Evolutionary conservation across 2,113 vertebrate species (phyloP).

Genomic region (Siniperca chuatsi): DNA sequence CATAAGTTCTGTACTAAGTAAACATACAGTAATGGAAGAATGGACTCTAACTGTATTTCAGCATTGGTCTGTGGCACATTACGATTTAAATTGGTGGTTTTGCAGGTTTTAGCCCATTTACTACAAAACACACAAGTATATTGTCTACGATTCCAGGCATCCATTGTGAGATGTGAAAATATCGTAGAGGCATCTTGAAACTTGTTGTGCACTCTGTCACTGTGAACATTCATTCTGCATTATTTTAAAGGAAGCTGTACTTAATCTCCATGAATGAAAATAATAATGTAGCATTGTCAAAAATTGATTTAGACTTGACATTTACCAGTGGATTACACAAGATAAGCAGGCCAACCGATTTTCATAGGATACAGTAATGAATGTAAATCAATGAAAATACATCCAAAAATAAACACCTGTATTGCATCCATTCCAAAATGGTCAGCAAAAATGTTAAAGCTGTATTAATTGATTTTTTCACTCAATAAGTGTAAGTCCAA

Average conservation of each 20-base stretch:
- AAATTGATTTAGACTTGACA: not conserved
- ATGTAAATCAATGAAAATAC: not conserved
- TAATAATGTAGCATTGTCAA: not conserved
- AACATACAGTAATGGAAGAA: constrained; percentile 6
- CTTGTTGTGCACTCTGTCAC: too few species aligned
- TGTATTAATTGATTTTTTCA: not conserved
- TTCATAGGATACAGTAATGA: not conserved
- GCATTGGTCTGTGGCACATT: not conserved
- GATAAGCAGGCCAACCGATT: not conserved
- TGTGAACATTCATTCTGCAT: too few species aligned
- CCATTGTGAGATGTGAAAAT: not conserved
- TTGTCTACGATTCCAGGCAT: not conserved
- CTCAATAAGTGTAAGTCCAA: too few species aligned
- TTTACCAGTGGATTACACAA: not conserved
- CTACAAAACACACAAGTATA: not conserved
- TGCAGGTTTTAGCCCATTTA: not conserved
- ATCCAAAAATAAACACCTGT: not conserved
- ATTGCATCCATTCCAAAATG: too few species aligned
- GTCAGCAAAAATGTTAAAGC: not conserved
- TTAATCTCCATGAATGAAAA: not conserved
- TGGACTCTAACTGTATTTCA: not conserved
- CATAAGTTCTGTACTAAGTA: constrained; percentile 3
- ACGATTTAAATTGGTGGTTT: not conserved
- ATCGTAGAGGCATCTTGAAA: not conserved
- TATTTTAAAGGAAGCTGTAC: not conserved